These are phyloP conservation scores for Indicator maculatus DNA, from an alignment of 2,113 vertebrate species.

Conservation along the genomic window DNA sequence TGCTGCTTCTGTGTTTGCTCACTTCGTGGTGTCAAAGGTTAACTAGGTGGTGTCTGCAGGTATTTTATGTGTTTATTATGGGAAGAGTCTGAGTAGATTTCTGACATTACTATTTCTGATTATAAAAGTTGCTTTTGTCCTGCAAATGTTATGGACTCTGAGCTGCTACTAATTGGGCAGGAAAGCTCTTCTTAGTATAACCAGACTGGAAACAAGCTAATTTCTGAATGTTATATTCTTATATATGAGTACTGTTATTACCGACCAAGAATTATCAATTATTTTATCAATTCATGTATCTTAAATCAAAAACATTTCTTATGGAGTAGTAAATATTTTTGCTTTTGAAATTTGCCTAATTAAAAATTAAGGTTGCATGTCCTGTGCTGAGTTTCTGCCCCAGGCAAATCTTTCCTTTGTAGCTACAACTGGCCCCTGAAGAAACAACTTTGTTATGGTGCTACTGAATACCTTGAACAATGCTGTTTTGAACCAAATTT, in stretches of 20 bases:
- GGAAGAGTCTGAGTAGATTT: neutral
- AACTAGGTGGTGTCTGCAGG: neutral
- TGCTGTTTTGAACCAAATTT: slow-evolving; percentile 66
- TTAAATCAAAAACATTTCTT: slow-evolving; percentile 9
- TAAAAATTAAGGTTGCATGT: slow-evolving; percentile 51
- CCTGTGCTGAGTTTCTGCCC: slow-evolving; percentile 53
- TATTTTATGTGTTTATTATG: slow-evolving; percentile 2
- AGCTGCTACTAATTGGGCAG: neutral
- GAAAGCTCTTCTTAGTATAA: neutral
- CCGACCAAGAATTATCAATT: neutral
- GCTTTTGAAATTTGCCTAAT: slow-evolving; percentile 61
- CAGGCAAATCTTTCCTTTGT: slow-evolving; percentile 58
- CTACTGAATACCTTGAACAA: slow-evolving; percentile 54
- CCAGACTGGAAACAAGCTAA: neutral
- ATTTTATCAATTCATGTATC: neutral
- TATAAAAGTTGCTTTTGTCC: neutral
- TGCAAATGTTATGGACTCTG: neutral
- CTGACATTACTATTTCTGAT: neutral
- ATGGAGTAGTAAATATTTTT: slow-evolving; percentile 18
- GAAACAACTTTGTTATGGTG: slow-evolving; percentile 44
- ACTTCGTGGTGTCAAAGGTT: neutral
- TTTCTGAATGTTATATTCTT: neutral
- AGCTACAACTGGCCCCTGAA: slow-evolving; percentile 42
- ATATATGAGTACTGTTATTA: neutral
- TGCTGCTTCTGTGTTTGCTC: neutral